Evolutionary conservation across 1,140 invertebrate genomes (phyloP).

Genomic region (Zaprionus ghesquierei): DNA sequence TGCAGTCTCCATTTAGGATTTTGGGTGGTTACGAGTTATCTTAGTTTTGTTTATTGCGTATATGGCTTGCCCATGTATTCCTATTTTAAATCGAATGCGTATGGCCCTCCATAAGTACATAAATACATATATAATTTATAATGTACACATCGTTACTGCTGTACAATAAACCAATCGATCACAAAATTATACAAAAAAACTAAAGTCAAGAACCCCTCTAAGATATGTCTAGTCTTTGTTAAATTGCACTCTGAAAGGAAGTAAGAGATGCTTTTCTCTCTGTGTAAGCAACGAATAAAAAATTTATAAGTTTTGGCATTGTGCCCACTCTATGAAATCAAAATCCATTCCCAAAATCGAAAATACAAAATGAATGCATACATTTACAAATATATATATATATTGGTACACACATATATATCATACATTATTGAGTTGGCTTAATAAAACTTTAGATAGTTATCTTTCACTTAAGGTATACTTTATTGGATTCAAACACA

Average conservation of each 20-base stretch:
- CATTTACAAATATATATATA: conserved; percentile 67
- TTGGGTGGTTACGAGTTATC: conserved; percentile 78
- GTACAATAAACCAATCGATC: conserved; percentile 22
- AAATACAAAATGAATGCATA: conserved; percentile 41
- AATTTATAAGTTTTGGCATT: conserved; percentile 17
- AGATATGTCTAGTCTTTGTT: conserved; percentile 56
- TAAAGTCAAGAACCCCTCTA: conserved; percentile 21
- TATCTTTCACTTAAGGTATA: conserved; percentile 13
- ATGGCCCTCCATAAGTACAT: conserved; percentile 18
- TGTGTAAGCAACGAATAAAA: not conserved
- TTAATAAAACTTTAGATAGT: conserved; percentile 34
- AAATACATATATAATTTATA: conserved; percentile 2
- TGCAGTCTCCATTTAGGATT: conserved; percentile 80
- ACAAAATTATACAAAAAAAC: not conserved
- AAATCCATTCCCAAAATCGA: conserved; percentile 31
- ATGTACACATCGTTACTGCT: not conserved
- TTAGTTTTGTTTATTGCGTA: conserved; percentile 70
- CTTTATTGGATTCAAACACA: conserved; percentile 18
- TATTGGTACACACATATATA: conserved; percentile 64
- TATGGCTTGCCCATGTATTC: conserved; percentile 51
- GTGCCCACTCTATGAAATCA: not conserved
- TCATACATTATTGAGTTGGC: conserved; percentile 61
- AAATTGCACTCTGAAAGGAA: conserved; percentile 30
- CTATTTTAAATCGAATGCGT: conserved; percentile 42
- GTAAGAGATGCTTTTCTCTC: not conserved